Evolutionary conservation across 1,140 invertebrate species (phyloP), one percentile per base, ranked within the genome.

Genomic region (Armadillidium nasatum): DNA sequence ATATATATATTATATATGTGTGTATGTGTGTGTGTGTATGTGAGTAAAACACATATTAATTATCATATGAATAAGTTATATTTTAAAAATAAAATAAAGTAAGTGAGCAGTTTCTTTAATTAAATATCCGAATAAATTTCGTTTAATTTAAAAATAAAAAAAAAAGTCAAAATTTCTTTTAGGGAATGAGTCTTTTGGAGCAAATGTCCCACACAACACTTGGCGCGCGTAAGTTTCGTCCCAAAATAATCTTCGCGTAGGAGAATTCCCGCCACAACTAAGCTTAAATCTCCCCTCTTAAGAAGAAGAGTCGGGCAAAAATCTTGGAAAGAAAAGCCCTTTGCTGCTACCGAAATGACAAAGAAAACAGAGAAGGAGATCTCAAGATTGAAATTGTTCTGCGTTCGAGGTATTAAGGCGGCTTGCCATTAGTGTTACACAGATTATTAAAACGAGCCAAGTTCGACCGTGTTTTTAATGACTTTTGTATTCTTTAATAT

Each of bases 401-500:
- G 50, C 50, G 50, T 60, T 60, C 11, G 19, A 60, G 50, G 50
- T 60, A 60, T 60, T 60, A 60, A 33, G 50, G 19, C 50, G 50
- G 50, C 50, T 13, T 19, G 50, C 50, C 50, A 60, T 60, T 60
- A 60, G 50, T 60, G 50, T 60, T 60, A 60, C 50, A 60, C 50
- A 60, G 50, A 60, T 60, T 60, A 60, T 60, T 60, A 60, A 60
- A 60, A 60, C 50, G 50, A 60, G 50, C 50, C 11, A 60, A 60
- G 2, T 60, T 60, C 11, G 50, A 60, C 50, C 50, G 11, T 60
- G 50, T 60, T 60, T 60, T 60, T 60, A 60, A 60, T 60, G 50
- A 60, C 50, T 60, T 60, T 60, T 60, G 50, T 60, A 60, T 60
- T 60, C 50, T 60, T 60, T 60, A 60, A 60, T 60, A 60, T 60